A percentile compares a stretch with the other conserved stretches of the same genome.
Conservation (phyloP, 1,140 invertebrate genomes). For the Acromyrmex charruanus region DNA sequence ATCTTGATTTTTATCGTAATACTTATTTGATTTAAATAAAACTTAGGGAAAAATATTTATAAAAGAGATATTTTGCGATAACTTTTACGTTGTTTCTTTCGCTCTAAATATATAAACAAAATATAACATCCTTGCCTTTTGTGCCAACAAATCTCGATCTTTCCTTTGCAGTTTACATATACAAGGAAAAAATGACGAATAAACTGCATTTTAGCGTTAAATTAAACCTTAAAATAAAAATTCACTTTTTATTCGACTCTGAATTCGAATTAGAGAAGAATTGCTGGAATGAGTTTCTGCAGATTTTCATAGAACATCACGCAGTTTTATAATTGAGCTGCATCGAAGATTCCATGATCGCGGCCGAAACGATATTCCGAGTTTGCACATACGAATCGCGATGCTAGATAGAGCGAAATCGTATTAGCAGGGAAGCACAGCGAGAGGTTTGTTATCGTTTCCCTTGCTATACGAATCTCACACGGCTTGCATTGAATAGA, state of each 20-base stretch:
- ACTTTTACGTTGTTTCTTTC: no score
- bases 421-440: not conserved
- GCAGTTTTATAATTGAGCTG: slow-evolving; percentile 2
- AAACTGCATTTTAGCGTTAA: not conserved
- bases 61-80: no score
- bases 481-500: slow-evolving; percentile 20
- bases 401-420: slow-evolving; percentile 37
- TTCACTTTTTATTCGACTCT: not conserved
- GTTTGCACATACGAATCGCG: slow-evolving; percentile 9
- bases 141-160: no score
- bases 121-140: no score
- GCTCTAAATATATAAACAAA: no score
- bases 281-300: not conserved
- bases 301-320: not conserved
- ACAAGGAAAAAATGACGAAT: not conserved
- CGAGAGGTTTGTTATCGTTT: slow-evolving; percentile 33
- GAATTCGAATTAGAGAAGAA: not conserved
- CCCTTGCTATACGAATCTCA: not conserved
- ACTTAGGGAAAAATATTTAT: no score
- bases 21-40: no score
- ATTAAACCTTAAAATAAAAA: not conserved
- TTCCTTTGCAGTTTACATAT: not conserved
- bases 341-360: slow-evolving; percentile 26
- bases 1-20: no score
- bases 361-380: not conserved